Evolutionary conservation across 2,797 vertebrate genomes (phyloP), one percentile per base, ranked within the genome.

Genomic region (Crocidura indochinensis): DNA sequence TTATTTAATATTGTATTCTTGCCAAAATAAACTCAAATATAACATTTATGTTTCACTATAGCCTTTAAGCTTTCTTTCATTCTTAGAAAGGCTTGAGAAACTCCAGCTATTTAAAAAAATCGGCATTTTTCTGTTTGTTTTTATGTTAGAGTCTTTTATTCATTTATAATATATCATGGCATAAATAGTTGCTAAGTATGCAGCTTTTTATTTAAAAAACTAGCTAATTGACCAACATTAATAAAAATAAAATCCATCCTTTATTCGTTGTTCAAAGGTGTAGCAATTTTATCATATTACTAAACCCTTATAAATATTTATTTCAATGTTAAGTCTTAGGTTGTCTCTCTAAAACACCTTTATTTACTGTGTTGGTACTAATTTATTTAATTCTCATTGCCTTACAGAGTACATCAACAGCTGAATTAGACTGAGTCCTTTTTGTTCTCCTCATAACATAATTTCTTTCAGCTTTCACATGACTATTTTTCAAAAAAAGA

Each of bases 111-210:
- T 94, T 94, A 94, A 60, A 86, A 88, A 93, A 93, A 79, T 24
- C 75, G 51, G 73, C 73, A 92, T 56, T 88, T 89, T 88, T 82
- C 76, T 60, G 56, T 76, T 94, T 94, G 67, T 84, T 96, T 96
- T 84, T 91, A 89, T 74, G 29, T 60, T 89, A 78, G 78, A 92
- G 77, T 79, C 69, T 92, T 96, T 95, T 74, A 91, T 93, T 94
- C 75, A 82, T 84, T 93, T 92, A 84, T 74, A 94, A 93, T 92
- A 93, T 94, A 92, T 91, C 91, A 93, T 95, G 94, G 84, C 83
- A 60, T 82, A 90, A 46, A 62, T 44, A 80, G 51, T 78, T 80
- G 47, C 60, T 74, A 53, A 75, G 60, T 73, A 73, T 82, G 94
- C 31, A 87, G 56, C 44, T 82, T 88, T 92, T 27, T 81, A 89